phyloP scores from a whole-genome alignment of 2,888 invertebrate species.

The Apoderus coryli region DNA sequence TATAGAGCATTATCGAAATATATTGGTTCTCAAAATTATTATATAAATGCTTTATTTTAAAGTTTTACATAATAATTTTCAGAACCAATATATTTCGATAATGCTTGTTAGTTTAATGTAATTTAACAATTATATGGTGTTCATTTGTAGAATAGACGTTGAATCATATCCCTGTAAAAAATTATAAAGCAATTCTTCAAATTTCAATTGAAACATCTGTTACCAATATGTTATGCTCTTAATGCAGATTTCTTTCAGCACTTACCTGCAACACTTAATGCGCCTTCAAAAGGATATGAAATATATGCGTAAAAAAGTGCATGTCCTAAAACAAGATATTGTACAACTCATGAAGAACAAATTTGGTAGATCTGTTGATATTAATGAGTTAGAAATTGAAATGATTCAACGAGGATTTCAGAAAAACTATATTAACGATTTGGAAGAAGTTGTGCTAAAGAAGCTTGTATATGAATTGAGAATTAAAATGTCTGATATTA shows the following conservation, averaged over 20 bases:
- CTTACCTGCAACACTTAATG: conserved; percentile 50
- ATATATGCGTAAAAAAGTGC: conserved; percentile 47
- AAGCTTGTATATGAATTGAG: conserved; percentile 40
- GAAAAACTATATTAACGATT: conserved; percentile 35
- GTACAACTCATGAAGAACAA: conserved; percentile 38
- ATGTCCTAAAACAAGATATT: conserved; percentile 39
- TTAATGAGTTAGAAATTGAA: conserved; percentile 39
- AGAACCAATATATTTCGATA: no score
- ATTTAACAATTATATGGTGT: no score
- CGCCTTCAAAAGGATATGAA: conserved; percentile 56
- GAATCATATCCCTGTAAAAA: no score
- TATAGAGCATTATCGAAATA: no score
- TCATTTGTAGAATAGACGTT: no score
- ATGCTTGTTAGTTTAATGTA: no score
- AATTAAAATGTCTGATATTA: conserved; percentile 35
- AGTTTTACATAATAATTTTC: no score
- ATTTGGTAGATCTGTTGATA: conserved; percentile 39
- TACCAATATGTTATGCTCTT: not conserved
- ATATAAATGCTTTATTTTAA: no score
- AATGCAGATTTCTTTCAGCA: conserved; percentile 30
- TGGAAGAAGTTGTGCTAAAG: conserved; percentile 43
- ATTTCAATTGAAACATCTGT: no score
- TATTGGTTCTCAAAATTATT: no score
- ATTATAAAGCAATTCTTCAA: no score
- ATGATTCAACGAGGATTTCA: conserved; percentile 37